Percentiles rank a stretch among this genome's conserved stretches.
Conservation (phyloP, 2,113 vertebrate genomes). For the Protobothrops flavoviridis region DNA sequence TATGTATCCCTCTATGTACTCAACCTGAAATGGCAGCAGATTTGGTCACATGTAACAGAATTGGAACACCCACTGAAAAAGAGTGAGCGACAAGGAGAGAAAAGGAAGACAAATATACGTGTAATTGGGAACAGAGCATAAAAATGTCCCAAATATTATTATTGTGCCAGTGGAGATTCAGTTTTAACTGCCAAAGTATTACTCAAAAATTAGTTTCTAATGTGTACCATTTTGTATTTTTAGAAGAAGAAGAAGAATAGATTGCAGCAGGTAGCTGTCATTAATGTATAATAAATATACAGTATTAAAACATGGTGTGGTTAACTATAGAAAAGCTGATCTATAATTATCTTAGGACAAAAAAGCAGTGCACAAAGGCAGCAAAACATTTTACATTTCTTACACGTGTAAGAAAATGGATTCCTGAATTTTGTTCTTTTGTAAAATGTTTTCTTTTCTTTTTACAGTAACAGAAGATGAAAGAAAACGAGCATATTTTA, state of each 20-base stretch:
- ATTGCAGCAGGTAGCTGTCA: not conserved
- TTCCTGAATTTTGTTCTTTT: not conserved
- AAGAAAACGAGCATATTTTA: not conserved
- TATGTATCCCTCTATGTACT: not conserved
- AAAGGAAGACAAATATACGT: not conserved
- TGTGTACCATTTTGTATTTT: not conserved
- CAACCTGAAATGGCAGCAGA: not conserved
- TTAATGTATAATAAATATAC: not conserved
- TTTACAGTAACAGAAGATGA: constrained; percentile 9
- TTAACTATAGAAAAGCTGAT: not conserved
- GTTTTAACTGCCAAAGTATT: not conserved
- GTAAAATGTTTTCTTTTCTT: constrained; percentile 34
- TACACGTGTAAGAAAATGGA: not conserved
- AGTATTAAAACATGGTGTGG: not conserved
- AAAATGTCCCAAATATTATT: not conserved
- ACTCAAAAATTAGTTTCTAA: not conserved
- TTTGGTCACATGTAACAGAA: not conserved
- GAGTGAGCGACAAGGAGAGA: not conserved
- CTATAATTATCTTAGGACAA: not conserved
- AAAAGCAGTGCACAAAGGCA: not conserved
- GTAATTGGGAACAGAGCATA: not conserved
- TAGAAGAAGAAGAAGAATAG: not conserved
- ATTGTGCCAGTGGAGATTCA: not conserved
- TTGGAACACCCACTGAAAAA: not conserved
- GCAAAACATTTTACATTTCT: not conserved